These are phyloP conservation scores for Melanotaenia trifasciata DNA, from an alignment of 2,797 vertebrate genomes.

Conservation along the genomic window DNA sequence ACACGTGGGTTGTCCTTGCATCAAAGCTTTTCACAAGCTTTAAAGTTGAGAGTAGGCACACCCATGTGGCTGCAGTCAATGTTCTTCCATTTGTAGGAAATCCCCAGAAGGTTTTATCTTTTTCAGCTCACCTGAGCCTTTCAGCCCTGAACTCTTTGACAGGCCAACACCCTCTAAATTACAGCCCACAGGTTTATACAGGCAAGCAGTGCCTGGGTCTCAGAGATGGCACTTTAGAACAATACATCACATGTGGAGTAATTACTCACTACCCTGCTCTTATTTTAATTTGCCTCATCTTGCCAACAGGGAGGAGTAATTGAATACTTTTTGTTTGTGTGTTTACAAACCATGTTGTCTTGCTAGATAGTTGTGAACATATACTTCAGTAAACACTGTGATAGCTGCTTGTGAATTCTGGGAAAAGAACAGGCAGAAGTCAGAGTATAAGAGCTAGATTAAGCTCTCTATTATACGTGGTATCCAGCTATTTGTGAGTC, in stretches of 20 bases:
- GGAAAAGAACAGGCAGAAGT: slow-evolving; percentile 44
- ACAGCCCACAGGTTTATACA: slow-evolving; percentile 67
- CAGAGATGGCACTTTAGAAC: slow-evolving; percentile 52
- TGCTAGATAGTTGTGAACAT: slow-evolving; percentile 39
- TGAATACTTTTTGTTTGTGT: slow-evolving; percentile 65
- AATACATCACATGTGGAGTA: slow-evolving; percentile 52
- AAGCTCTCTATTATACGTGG: slow-evolving; percentile 46
- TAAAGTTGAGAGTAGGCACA: slow-evolving; percentile 16
- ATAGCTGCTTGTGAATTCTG: slow-evolving; percentile 36
- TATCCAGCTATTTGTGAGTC: slow-evolving; percentile 60
- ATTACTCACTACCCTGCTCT: slow-evolving; percentile 40
- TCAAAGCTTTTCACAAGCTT: slow-evolving; percentile 10
- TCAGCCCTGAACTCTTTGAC: slow-evolving; percentile 49
- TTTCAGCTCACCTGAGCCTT: slow-evolving; percentile 63
- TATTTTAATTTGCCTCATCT: slow-evolving; percentile 55
- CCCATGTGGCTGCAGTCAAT: slow-evolving; percentile 22
- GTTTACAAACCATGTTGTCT: slow-evolving; percentile 56
- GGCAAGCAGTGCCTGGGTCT: slow-evolving; percentile 53
- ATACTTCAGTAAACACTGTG: slow-evolving; percentile 42
- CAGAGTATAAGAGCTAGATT: slow-evolving; percentile 34
- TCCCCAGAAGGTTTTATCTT: slow-evolving; percentile 64
- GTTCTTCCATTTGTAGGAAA: slow-evolving; percentile 53
- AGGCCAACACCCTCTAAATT: slow-evolving; percentile 72
- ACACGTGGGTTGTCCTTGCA: slow-evolving; percentile 6
- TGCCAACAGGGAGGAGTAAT: slow-evolving; percentile 61